A percentile compares a stretch with the other conserved stretches of the same genome.
Conservation (phyloP, 1,140 invertebrate genomes). For the Bombus cullumanus region DNA sequence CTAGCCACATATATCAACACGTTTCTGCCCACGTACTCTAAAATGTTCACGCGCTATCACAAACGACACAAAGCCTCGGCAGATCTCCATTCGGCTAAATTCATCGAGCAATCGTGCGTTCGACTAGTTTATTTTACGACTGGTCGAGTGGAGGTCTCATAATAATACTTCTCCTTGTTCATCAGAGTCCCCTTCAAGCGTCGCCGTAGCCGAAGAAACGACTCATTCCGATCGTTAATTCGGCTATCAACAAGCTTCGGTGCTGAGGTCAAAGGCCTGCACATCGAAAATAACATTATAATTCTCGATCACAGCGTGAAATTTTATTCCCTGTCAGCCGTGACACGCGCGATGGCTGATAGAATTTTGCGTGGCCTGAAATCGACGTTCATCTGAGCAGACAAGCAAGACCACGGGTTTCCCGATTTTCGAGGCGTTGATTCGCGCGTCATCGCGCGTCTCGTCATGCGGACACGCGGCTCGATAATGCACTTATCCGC, state of each 20-base stretch:
- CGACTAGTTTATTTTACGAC: conserved; percentile 11
- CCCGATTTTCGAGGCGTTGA: conserved; percentile 51
- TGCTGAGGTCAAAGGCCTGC: neutral
- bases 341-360: neutral
- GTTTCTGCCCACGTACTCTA: no score
- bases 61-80: neutral
- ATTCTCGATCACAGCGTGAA: neutral
- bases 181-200: neutral
- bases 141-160: conserved; percentile 1
- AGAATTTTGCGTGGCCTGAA: neutral
- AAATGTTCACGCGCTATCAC: neutral
- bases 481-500: conserved; percentile 72
- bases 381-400: neutral
- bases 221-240: neutral
- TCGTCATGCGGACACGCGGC: conserved; percentile 52
- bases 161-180: conserved; percentile 15
- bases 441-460: conserved; percentile 38
- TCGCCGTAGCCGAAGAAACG: neutral
- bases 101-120: neutral
- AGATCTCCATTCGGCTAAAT: neutral
- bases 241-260: neutral
- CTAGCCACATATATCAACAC: no score
- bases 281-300: neutral
- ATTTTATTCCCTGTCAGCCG: neutral
- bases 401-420: conserved; percentile 37